Base-by-base conservation (phyloP, 1,140 invertebrate species). In the Acromyrmex echinatior region DNA sequence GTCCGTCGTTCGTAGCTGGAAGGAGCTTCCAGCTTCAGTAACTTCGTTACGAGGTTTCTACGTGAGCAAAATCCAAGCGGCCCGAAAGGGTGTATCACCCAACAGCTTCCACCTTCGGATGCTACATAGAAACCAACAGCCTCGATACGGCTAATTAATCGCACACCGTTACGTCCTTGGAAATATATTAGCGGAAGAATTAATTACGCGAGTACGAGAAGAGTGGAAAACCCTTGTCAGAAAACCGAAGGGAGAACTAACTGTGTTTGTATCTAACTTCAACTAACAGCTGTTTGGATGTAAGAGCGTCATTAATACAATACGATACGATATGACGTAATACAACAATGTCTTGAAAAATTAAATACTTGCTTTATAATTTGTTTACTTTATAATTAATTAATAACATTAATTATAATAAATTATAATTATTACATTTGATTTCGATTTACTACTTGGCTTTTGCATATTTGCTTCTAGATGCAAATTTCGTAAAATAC, bases 41-140 rank as follows among this genome's bases (percentile, higher is more conserved):
- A 95, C 91, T 88, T 93, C 81, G 89, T 94, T 94, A 93, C 86
- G 81, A 84, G 87, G 90, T 90, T 92, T 92, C 90, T 93, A 95
- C 94, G 94, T 94, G 94, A 94, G 91, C 92, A 92, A 95, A 94
- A 95, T 95, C 92, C 91, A 66, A 49, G 79, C 87, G 62, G 74
- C 56, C 31, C 31, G 49, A 84, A 35, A 76, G 73, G 80, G 80
- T 76, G 35, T 84, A 84, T 84, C 70, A 84, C 70, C 39, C 80
- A 53, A 18, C n/a, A 58, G 80, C 70, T 76, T 76, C 70, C 80
- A 56, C 39, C 70, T 74, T 74, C 56, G 70, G 35, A 3, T 45
- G 53, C 56, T 62, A n/a, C 14, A 5, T 5, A 51, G 18, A 35
- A 74, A 7, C 53, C 70, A 21, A 31, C 12, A 45, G 56, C 35